Conservation (phyloP, 2,113 vertebrate species). For the Emydura subglobosa region DNA sequence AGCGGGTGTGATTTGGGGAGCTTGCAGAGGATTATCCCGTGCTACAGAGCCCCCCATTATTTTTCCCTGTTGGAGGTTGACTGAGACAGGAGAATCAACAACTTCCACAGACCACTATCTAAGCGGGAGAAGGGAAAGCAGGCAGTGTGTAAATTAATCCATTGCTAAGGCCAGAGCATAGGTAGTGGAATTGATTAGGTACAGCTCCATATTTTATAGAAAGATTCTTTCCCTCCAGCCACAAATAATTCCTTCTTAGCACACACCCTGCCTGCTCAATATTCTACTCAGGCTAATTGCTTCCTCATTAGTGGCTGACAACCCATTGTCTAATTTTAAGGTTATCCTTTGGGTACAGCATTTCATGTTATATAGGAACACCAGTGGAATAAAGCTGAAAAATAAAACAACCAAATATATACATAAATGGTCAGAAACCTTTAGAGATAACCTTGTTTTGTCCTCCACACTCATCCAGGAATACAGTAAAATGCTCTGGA, state of each 20-base stretch:
- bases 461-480: not conserved
- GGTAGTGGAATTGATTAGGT: not conserved
- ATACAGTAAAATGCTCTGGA: not conserved
- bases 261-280: not conserved
- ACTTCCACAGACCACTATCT: not conserved
- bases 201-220: not conserved
- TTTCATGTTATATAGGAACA: constrained; percentile 38
- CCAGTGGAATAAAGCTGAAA: constrained; percentile 54
- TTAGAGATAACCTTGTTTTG: not conserved
- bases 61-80: not conserved
- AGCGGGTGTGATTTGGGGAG: not conserved
- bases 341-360: constrained; percentile 9
- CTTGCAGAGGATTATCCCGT: not conserved
- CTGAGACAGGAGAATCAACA: not conserved
- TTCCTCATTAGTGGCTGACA: constrained; percentile 25
- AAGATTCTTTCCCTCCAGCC: not conserved
- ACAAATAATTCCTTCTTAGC: not conserved
- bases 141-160: not conserved
- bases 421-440: constrained; percentile 33
- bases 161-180: not conserved
- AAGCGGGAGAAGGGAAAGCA: not conserved
- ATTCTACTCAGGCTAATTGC: constrained; percentile 44
- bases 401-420: constrained; percentile 13
- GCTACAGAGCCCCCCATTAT: not conserved
- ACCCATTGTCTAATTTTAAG: constrained; percentile 63